These are phyloP conservation scores for Lates japonicus DNA, from an alignment of 2,797 vertebrate genomes.

Conservation along the genomic window DNA sequence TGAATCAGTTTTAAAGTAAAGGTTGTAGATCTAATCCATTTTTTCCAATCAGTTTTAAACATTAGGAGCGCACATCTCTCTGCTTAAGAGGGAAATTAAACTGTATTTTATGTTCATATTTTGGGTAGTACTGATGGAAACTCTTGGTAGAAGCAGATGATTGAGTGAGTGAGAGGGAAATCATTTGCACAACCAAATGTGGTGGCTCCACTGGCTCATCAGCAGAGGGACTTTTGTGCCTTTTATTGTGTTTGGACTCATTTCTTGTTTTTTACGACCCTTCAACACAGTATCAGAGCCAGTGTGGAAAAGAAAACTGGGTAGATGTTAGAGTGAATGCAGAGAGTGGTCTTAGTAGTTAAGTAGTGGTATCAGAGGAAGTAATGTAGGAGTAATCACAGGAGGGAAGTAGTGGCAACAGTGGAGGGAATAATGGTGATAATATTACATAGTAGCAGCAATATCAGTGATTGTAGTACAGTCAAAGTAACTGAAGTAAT, in stretches of 20 bases:
- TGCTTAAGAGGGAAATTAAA: slow-evolving; percentile 29
- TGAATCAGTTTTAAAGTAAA: slow-evolving; percentile 29
- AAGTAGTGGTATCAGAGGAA: background rate
- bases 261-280: slow-evolving; percentile 29
- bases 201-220: background rate
- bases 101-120: slow-evolving; percentile 16
- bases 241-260: slow-evolving; percentile 35
- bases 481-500: too few relatives aligned
- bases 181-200: slow-evolving; percentile 1
- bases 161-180: slow-evolving; percentile 21
- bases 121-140: slow-evolving; percentile 46
- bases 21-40: slow-evolving; percentile 3
- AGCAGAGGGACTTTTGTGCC: background rate
- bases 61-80: background rate
- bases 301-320: slow-evolving; percentile 28
- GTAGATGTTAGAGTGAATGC: background rate
- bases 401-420: background rate
- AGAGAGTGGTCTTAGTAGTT: background rate
- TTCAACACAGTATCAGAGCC: slow-evolving; percentile 11
- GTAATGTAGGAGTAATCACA: background rate
- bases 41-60: background rate
- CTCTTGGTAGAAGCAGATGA: slow-evolving; percentile 11
- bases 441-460: background rate
- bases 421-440: background rate
- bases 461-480: too few relatives aligned